These are phyloP conservation scores for Poecilia velifera DNA, from an alignment of 2,797 vertebrate species.

Conservation along the genomic window DNA sequence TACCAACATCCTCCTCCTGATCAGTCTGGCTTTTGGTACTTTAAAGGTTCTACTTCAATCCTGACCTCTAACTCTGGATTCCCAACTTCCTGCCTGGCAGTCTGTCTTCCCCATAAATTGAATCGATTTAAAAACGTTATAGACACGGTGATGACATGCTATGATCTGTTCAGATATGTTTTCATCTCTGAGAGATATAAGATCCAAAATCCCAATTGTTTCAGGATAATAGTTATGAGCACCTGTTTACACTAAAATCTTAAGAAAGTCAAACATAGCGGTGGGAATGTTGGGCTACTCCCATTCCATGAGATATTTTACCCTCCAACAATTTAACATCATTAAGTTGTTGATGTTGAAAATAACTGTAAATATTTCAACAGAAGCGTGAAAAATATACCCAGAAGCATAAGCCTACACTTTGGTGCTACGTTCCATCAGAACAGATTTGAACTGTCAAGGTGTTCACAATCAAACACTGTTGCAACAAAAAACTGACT, in stretches of 20 bases:
- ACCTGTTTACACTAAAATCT: background rate
- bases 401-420: background rate
- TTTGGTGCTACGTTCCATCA: background rate
- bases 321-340: too few species aligned
- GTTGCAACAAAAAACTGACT: slow-evolving; percentile 5
- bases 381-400: background rate
- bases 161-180: background rate
- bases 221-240: background rate
- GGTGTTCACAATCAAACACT: background rate
- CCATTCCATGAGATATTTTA: background rate
- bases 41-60: slow-evolving; percentile 30
- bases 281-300: too few species aligned
- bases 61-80: slow-evolving; percentile 37
- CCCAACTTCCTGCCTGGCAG: slow-evolving; percentile 3
- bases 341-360: too few species aligned
- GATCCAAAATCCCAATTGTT: background rate
- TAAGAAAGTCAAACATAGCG: background rate
- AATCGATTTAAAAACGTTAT: slow-evolving; percentile 13
- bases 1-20: slow-evolving; percentile 34
- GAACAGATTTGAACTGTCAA: background rate
- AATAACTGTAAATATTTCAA: background rate
- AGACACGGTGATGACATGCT: background rate
- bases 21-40: slow-evolving; percentile 18
- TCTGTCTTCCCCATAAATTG: slow-evolving; percentile 4
- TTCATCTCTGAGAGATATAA: background rate